These are phyloP conservation scores for Zonitis immaculata DNA, from an alignment of 2,888 invertebrate genomes.

Conservation along the genomic window DNA sequence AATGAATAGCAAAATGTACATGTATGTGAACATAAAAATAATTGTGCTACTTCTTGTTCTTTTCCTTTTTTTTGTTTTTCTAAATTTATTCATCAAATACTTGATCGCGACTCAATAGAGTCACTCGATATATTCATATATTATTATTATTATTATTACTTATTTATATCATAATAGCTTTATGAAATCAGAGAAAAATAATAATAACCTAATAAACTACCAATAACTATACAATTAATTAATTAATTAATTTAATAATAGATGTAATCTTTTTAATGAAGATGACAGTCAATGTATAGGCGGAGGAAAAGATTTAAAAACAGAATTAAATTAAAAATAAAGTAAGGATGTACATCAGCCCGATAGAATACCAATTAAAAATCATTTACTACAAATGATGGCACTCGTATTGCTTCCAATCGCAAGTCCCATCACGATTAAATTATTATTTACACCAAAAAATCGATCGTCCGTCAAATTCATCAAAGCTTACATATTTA, in stretches of 20 bases:
- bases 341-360: too few species aligned
- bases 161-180: slow-evolving; percentile 10
- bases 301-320: background rate
- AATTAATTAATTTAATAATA: slow-evolving; percentile 43
- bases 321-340: too few species aligned
- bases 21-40: slow-evolving; percentile 41
- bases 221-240: slow-evolving; percentile 49
- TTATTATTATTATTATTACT: background rate
- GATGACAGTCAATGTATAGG: slow-evolving; percentile 28
- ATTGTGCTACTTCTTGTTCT: slow-evolving; percentile 48
- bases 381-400: slow-evolving; percentile 38
- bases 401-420: slow-evolving; percentile 25
- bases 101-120: slow-evolving; percentile 42
- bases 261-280: slow-evolving; percentile 37
- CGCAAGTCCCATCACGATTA: slow-evolving; percentile 33
- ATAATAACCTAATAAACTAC: slow-evolving; percentile 45
- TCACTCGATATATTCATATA: slow-evolving; percentile 30
- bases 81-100: slow-evolving; percentile 33
- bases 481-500: slow-evolving; percentile 39
- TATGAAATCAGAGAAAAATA: slow-evolving; percentile 39
- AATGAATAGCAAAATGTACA: slow-evolving; percentile 2
- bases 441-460: slow-evolving; percentile 35
- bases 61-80: slow-evolving; percentile 28
- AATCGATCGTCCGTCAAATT: slow-evolving; percentile 35
- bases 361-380: slow-evolving; percentile 28